Evolutionary conservation across 2,113 vertebrate genomes (phyloP).

Genomic region (Tylochromis polylepis): DNA sequence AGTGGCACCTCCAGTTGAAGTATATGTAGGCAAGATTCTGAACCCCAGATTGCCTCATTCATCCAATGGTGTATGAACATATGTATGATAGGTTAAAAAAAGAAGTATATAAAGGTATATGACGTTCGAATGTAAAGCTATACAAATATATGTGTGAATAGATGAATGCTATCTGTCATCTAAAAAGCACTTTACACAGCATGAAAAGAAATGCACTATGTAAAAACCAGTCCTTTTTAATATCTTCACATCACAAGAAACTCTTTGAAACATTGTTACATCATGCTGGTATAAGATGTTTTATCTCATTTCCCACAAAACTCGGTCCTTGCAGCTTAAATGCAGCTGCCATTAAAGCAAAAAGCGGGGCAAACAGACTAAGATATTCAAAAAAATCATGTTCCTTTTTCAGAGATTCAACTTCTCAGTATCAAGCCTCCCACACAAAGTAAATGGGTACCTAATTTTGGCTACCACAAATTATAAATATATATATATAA

Average conservation of each 20-base stretch:
- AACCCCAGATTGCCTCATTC: neutral
- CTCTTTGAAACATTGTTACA: neutral
- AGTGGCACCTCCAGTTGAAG: neutral
- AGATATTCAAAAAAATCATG: neutral
- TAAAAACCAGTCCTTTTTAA: neutral
- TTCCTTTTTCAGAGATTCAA: neutral
- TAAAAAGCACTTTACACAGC: neutral
- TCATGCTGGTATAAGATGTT: neutral
- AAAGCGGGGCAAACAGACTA: neutral
- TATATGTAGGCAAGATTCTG: neutral
- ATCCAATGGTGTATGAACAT: neutral
- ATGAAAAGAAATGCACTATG: neutral
- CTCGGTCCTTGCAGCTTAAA: neutral
- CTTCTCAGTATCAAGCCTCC: neutral
- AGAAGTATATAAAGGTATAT: neutral
- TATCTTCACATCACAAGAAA: neutral
- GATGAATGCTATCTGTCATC: neutral
- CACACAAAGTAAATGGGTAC: neutral
- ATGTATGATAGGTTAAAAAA: neutral
- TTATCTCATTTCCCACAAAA: neutral
- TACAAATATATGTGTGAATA: neutral
- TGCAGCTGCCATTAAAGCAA: neutral
- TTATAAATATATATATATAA: neutral
- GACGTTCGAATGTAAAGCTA: neutral
- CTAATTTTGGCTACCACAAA: neutral